Conservation (phyloP, 2,113 vertebrate genomes). For the Otolemur garnettii region DNA sequence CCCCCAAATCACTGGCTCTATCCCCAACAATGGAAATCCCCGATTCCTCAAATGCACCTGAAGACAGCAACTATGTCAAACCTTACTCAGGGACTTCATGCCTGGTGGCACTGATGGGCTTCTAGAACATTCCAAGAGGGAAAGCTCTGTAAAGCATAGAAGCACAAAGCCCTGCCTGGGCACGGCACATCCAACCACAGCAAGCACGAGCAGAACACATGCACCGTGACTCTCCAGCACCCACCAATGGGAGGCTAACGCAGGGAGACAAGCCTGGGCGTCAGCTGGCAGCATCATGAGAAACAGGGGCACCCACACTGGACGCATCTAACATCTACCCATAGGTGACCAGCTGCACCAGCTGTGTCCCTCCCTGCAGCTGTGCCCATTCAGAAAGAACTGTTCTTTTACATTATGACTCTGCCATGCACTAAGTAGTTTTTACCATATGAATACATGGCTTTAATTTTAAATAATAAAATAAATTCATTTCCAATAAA, state of each 20-base stretch:
- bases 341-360: rapidly evolving
- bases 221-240: neutral
- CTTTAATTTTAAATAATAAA: neutral
- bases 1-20: too few relatives aligned
- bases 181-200: rapidly evolving
- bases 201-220: too few relatives aligned
- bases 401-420: rapidly evolving
- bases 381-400: neutral
- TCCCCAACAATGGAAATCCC: too few relatives aligned
- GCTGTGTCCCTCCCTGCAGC: rapidly evolving
- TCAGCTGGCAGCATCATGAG: rapidly evolving
- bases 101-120: neutral
- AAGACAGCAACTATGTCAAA: too few relatives aligned
- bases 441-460: rapidly evolving
- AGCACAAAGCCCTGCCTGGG: neutral
- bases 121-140: neutral
- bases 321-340: rapidly evolving
- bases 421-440: rapidly evolving
- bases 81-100: rapidly evolving
- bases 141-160: neutral
- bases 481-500: neutral
- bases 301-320: rapidly evolving
- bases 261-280: rapidly evolving
- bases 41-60: too few relatives aligned
- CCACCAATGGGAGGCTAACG: neutral